Base-by-base conservation (phyloP, 2,888 invertebrate species). In the Germaria angustata region DNA sequence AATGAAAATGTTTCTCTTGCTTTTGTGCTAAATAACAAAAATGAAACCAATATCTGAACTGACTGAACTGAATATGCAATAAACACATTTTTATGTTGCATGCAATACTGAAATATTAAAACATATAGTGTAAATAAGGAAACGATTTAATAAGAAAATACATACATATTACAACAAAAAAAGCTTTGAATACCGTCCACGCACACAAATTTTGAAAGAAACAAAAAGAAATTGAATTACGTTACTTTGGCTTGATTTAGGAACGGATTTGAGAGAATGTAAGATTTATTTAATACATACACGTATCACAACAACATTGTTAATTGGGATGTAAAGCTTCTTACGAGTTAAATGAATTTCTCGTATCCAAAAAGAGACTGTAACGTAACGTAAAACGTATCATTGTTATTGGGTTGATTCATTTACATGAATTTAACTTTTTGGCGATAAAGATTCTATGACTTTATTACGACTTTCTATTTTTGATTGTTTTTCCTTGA, bases 131-230 rank as follows among this genome's bases (percentile, higher is more conserved):
- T 83, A 84, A 59, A 86, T 80, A 86, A 65, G 59, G 55, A n/a
- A 71, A 84, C 85, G 39, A 84, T 72, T 75, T 66, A 84, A 61
- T 53, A 36, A 20, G 15, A 36, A 57, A 46, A 51, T 51, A n/a
- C n/a, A n/a, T n/a, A n/a, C 63, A 39, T 76, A 65, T 44, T 46
- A 85, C 84, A 57, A 9, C 84, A 80, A 86, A 84, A 84, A 87
- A 87, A 87, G 88, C 90, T 90, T 89, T 87, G 88, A 89, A 86
- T 86, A 89, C 90, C 90, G 90, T 90, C 90, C 90, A 90, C 89
- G 86, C 87, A 87, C 87, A 87, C 85, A 85, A 79, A 83, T 80
- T 85, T 77, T 84, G 36, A 84, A 65, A 55, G 71, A 49, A 73
- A 49, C 71, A 61, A 24, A 34, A 39, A 15, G n/a, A 55, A 69